Percentiles rank a stretch among this genome's conserved stretches.
phyloP scores from a whole-genome alignment of 2,888 invertebrate genomes.

The Drosophila sordidula region DNA sequence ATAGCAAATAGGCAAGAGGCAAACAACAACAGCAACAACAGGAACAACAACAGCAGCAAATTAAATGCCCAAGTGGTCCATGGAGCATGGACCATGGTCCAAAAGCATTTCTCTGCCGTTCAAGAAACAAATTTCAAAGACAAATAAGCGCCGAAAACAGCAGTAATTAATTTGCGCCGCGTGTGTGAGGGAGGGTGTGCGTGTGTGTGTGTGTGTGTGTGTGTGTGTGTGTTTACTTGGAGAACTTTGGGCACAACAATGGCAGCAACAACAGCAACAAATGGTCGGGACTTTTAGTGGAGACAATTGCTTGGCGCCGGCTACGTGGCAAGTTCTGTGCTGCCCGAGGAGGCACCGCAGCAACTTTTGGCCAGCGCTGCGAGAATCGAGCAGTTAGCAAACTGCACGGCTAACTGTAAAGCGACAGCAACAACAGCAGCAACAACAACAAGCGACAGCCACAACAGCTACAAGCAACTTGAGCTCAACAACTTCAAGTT shows the following conservation, averaged over 20 bases:
- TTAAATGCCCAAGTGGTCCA: conserved; percentile 54
- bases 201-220: conserved; percentile 12
- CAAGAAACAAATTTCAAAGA: conserved; percentile 80
- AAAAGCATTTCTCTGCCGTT: conserved; percentile 48
- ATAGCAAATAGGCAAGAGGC: conserved; percentile 77
- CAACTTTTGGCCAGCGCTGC: conserved; percentile 60
- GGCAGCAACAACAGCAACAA: conserved; percentile 26
- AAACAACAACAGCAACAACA: conserved; percentile 45
- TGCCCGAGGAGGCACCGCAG: conserved; percentile 54
- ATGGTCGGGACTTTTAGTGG: conserved; percentile 46
- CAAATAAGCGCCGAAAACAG: conserved; percentile 81
- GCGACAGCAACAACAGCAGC: conserved; percentile 37
- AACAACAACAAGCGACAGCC: conserved; percentile 51
- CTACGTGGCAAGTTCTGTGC: conserved; percentile 62
- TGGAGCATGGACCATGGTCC: conserved; percentile 18
- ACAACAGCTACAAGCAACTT: conserved; percentile 75
- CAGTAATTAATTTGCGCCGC: conserved; percentile 77
- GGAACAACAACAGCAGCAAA: conserved; percentile 50
- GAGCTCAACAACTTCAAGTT: conserved; percentile 73
- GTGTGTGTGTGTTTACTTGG: conserved; percentile 36
- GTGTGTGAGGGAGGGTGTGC: conserved; percentile 53
- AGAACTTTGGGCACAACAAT: conserved; percentile 46
- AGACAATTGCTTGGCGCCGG: conserved; percentile 65
- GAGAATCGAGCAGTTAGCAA: conserved; percentile 63
- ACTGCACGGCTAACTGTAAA: conserved; percentile 78